phyloP scores from a whole-genome alignment of 2,888 invertebrate species.

The Imbricaverruca yamaguchii region DNA sequence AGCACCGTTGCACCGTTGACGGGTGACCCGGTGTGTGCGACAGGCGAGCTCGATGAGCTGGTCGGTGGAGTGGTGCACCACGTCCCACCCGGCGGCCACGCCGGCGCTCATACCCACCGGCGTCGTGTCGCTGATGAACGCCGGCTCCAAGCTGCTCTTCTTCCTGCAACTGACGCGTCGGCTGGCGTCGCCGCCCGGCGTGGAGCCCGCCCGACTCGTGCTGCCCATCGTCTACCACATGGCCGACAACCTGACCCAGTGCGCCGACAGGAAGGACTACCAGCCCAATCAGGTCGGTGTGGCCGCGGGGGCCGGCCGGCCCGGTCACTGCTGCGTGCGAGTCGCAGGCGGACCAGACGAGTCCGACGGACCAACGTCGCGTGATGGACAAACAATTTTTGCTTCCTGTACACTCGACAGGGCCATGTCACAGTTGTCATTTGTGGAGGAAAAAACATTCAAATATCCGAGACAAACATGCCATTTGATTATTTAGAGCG shows the following conservation, averaged over 20 bases:
- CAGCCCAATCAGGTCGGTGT: conserved; percentile 23
- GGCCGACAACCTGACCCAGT: conserved; percentile 71
- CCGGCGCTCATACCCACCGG: conserved; percentile 82
- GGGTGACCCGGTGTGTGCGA: neutral
- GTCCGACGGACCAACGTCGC: too few species aligned
- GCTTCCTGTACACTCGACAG: too few species aligned
- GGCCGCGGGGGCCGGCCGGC: neutral
- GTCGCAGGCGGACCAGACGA: too few species aligned
- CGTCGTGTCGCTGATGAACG: conserved; percentile 75
- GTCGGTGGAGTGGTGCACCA: conserved; percentile 84
- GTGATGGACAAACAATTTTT: too few species aligned
- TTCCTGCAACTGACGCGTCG: conserved; percentile 69
- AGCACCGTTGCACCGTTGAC: too few species aligned
- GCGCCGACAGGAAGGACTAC: conserved; percentile 59
- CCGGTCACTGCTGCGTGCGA: conserved; percentile 38
- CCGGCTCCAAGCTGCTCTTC: conserved; percentile 80
- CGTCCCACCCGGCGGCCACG: conserved; percentile 74
- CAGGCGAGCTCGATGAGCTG: conserved; percentile 55
- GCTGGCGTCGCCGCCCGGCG: conserved; percentile 41
- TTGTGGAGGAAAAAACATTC: too few species aligned
- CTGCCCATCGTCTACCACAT: conserved; percentile 87
- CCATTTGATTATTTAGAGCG: too few species aligned
- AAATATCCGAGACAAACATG: too few species aligned
- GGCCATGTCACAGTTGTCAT: too few species aligned
- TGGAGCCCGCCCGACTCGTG: conserved; percentile 65